A percentile compares a stretch with the other conserved stretches of the same genome.
Conservation (phyloP, 2,888 invertebrate genomes). For the Bombyx huttoni region DNA sequence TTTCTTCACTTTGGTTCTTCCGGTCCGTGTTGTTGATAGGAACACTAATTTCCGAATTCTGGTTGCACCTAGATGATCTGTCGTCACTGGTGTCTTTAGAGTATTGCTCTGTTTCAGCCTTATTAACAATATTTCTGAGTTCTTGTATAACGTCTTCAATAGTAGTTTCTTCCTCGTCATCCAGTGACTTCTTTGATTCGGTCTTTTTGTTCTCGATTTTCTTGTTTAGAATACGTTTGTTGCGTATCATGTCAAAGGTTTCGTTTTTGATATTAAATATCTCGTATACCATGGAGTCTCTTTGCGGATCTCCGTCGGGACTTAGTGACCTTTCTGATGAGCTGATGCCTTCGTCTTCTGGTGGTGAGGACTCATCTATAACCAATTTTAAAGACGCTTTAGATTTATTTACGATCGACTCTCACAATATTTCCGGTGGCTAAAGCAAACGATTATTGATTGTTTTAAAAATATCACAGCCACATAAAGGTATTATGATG, state of each 20-base stretch:
- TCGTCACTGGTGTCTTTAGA: slow-evolving; percentile 49
- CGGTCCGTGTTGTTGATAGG: slow-evolving; percentile 41
- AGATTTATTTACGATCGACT: no score
- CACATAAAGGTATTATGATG: no score
- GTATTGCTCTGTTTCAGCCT: slow-evolving; percentile 81
- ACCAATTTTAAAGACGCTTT: slow-evolving; percentile 9
- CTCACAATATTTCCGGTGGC: no score
- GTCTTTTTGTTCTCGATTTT: slow-evolving; percentile 44
- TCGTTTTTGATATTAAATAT: slow-evolving; percentile 73
- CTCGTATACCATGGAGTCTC: slow-evolving; percentile 74
- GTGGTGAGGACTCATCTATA: slow-evolving; percentile 79
- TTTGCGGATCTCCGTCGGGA: slow-evolving; percentile 77
- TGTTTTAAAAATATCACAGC: no score
- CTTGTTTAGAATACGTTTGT: slow-evolving; percentile 51
- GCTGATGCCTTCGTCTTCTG: slow-evolving; percentile 91
- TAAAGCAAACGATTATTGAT: no score
- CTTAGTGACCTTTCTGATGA: slow-evolving; percentile 86
- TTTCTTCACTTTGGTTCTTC: slow-evolving; percentile 47
- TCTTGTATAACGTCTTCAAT: slow-evolving; percentile 92
- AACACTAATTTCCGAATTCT: slow-evolving; percentile 54
- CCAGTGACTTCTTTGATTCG: slow-evolving; percentile 53
- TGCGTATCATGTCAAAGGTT: slow-evolving; percentile 62
- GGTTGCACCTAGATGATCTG: slow-evolving; percentile 48
- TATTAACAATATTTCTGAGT: slow-evolving; percentile 86
- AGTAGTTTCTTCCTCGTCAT: slow-evolving; percentile 83